Evolutionary conservation across 35 echinoderm and acorn worm species (phyloP).

Genomic region (Lytechinus variegatus): DNA sequence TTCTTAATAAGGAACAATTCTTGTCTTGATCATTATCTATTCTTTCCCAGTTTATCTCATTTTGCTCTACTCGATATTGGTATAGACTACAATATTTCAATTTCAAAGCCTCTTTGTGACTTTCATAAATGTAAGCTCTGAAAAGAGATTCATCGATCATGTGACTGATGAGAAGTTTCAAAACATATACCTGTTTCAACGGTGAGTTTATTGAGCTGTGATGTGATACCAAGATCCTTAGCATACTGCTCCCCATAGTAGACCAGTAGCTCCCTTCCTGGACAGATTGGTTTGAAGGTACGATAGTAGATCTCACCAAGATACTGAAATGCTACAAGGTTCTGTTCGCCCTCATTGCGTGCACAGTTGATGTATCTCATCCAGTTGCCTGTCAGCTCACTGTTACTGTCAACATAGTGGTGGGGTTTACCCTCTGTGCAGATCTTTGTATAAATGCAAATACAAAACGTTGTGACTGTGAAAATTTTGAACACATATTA

Average conservation of each 20-base stretch:
- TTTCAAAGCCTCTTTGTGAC: too few relatives aligned
- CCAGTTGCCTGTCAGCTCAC: conserved; percentile 88
- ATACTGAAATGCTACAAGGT: conserved; percentile 96
- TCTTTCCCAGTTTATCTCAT: too few relatives aligned
- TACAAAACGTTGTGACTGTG: too few relatives aligned
- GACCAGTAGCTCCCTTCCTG: conserved; percentile 78
- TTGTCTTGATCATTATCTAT: too few relatives aligned
- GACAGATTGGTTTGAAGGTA: conserved; percentile 75
- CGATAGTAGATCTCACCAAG: conserved; percentile 88
- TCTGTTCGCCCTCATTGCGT: conserved; percentile 86
- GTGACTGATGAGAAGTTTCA: too few relatives aligned
- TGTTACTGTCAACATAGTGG: conserved; percentile 86
- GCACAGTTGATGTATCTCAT: conserved; percentile 98
- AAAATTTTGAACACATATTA: too few relatives aligned
- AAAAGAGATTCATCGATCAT: too few relatives aligned
- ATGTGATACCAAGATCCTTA: conserved; percentile 73
- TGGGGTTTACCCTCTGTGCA: conserved; percentile 60
- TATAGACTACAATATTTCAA: too few relatives aligned
- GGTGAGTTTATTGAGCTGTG: background rate
- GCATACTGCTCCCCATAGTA: conserved; percentile 95
- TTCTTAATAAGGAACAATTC: too few relatives aligned
- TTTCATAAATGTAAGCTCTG: too few relatives aligned
- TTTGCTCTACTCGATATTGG: too few relatives aligned
- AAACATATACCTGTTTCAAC: background rate
- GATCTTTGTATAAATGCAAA: conserved; percentile 9